Evolutionary conservation across 2,113 vertebrate species (phyloP).

Genomic region (Hippoglossus stenolepis): DNA sequence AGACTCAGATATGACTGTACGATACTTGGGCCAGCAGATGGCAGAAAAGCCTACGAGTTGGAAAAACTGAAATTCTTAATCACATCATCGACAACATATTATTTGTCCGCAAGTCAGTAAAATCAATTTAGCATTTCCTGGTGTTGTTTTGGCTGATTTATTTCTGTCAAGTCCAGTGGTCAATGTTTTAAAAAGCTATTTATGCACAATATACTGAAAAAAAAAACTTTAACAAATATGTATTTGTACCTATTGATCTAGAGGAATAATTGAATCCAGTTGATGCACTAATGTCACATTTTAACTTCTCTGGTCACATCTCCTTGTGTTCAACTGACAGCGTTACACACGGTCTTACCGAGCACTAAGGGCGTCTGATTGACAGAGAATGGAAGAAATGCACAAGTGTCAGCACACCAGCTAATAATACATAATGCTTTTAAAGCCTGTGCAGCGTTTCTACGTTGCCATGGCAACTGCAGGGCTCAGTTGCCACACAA

Average conservation of each 20-base stretch:
- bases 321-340: slow-evolving; percentile 29
- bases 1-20: neutral
- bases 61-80: neutral
- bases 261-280: neutral
- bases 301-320: neutral
- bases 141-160: neutral
- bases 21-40: slow-evolving; percentile 60
- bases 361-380: slow-evolving; percentile 55
- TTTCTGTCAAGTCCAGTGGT: neutral
- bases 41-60: slow-evolving; percentile 48
- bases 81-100: neutral
- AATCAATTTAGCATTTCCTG: neutral
- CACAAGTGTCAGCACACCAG: slow-evolving; percentile 65
- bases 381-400: slow-evolving; percentile 49
- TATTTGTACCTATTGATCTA: neutral
- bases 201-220: neutral
- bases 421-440: slow-evolving; percentile 71
- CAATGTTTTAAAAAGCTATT: neutral
- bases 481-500: slow-evolving; percentile 68
- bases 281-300: neutral
- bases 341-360: slow-evolving; percentile 32
- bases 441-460: slow-evolving; percentile 68
- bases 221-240: neutral
- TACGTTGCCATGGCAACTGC: slow-evolving; percentile 82
- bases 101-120: neutral